Percentiles rank a stretch among this genome's conserved stretches.
phyloP scores from a whole-genome alignment of 2,113 vertebrate species.

The Syngnathus floridae region DNA sequence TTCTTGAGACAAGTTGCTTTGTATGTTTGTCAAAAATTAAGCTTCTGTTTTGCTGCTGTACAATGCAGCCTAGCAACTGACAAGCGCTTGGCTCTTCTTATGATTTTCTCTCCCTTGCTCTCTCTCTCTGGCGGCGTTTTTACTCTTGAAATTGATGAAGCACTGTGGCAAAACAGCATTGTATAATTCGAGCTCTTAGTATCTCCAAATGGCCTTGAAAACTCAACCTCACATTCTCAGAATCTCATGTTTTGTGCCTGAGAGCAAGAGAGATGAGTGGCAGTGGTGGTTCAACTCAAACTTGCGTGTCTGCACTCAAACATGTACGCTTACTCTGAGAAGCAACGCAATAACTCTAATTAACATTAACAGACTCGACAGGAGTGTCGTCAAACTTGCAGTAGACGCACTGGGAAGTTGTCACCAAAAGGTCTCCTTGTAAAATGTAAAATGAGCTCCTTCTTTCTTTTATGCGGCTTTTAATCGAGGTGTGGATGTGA shows the following conservation, averaged over 20 bases:
- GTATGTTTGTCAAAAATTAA: conserved; percentile 34
- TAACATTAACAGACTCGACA: conserved; percentile 30
- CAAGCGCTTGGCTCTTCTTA: conserved; percentile 25
- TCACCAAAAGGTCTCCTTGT: background rate
- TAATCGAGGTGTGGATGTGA: conserved; percentile 14
- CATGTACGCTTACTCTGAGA: conserved; percentile 16
- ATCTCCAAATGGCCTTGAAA: background rate
- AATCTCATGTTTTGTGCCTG: background rate
- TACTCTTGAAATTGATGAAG: conserved; percentile 25
- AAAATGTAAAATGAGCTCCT: background rate
- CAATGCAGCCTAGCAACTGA: conserved; percentile 35
- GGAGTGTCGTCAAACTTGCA: conserved; percentile 5
- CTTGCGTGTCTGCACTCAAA: conserved; percentile 22
- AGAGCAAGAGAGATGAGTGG: conserved; percentile 17
- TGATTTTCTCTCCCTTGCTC: background rate
- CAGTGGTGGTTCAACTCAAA: conserved; percentile 28
- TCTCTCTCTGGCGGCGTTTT: conserved; percentile 22
- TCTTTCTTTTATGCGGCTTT: background rate
- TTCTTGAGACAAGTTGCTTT: conserved; percentile 34
- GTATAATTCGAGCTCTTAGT: background rate
- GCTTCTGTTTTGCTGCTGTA: conserved; percentile 21
- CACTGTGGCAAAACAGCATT: conserved; percentile 10
- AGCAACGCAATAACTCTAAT: conserved; percentile 41
- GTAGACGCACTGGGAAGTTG: background rate
- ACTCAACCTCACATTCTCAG: background rate